phyloP scores from a whole-genome alignment of 2,113 vertebrate species.

The Origma solitaria region DNA sequence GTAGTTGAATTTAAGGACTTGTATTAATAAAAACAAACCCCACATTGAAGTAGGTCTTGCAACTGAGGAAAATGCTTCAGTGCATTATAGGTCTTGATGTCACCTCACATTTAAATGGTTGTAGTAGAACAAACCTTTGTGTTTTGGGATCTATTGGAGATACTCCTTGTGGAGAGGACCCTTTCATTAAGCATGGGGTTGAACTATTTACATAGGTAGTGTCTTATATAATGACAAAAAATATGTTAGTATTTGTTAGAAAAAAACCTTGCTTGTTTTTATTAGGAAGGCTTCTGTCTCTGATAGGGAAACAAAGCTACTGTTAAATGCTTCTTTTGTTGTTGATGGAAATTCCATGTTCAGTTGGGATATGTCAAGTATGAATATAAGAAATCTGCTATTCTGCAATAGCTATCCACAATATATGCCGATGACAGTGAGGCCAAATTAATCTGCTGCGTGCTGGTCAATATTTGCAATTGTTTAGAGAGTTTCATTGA shows the following conservation, averaged over 20 bases:
- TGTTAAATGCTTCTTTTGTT: not conserved
- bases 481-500: constrained; percentile 46
- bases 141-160: not conserved
- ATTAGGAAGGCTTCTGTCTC: not conserved
- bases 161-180: not conserved
- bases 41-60: not conserved
- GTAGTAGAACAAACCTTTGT: not conserved
- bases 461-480: constrained; percentile 55
- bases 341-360: not conserved
- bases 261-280: not conserved
- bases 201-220: not conserved
- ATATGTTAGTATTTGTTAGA: not conserved
- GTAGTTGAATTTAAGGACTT: not conserved
- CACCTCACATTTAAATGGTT: not conserved
- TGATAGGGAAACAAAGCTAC: not conserved
- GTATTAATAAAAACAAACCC: not conserved
- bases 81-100: not conserved
- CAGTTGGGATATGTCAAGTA: not conserved
- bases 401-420: not conserved
- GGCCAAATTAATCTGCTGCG: constrained; percentile 30
- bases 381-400: not conserved
- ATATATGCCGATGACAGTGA: not conserved
- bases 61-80: not conserved
- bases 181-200: not conserved
- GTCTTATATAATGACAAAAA: constrained; percentile 8